These are phyloP conservation scores for Agrilus biguttatus DNA, from an alignment of 2,888 invertebrate genomes.

Conservation along the genomic window DNA sequence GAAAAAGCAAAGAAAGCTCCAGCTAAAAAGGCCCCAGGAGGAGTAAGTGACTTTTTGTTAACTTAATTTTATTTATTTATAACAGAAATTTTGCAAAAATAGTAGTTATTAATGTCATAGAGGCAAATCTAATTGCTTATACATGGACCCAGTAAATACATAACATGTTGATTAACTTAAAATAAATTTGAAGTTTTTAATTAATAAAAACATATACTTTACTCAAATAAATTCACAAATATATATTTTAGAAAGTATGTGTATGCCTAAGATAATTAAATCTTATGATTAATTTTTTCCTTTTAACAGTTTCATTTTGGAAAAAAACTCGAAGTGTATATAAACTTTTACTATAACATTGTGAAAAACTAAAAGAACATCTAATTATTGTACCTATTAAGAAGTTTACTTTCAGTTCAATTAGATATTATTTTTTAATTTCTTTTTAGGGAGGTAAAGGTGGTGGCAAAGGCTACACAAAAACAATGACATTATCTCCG, in stretches of 20 bases:
- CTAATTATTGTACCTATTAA: not conserved
- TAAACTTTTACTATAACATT: no score
- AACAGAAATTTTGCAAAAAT: no score
- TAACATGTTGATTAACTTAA: not conserved
- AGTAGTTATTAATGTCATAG: no score
- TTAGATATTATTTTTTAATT: not conserved
- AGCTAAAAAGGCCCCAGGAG: constrained; percentile 33
- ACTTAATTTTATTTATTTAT: constrained; percentile 1
- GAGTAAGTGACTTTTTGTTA: constrained; percentile 15
- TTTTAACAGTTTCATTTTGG: no score
- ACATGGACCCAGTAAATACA: constrained; percentile 4
- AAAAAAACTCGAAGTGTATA: no score
- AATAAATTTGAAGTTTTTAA: no score
- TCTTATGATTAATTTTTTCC: no score
- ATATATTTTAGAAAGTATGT: no score
- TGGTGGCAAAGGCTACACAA: constrained; percentile 67
- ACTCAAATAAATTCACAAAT: no score
- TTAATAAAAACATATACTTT: no score
- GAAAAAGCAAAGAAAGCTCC: constrained; percentile 44
- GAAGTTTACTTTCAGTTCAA: no score
- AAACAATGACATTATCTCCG: constrained; percentile 70
- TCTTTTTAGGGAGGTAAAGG: constrained; percentile 1
- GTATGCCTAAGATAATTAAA: no score
- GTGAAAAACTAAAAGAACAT: not conserved
- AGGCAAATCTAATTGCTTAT: not conserved